Evolutionary conservation across 2,113 vertebrate genomes (phyloP), one percentile per base, ranked within the genome.

Genomic region (Thymallus thymallus): DNA sequence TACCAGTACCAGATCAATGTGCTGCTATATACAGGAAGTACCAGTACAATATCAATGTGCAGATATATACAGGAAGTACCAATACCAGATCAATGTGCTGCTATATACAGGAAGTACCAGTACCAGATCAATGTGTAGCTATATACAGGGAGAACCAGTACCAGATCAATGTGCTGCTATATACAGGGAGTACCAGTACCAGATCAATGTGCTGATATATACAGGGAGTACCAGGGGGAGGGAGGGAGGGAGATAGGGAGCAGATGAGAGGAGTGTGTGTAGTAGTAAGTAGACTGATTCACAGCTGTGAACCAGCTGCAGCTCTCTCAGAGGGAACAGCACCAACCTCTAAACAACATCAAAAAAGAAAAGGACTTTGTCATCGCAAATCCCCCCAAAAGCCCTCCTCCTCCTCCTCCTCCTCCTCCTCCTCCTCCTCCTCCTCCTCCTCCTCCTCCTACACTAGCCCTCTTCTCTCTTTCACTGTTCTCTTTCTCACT

Each of bases 241-340:
- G 67, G 46, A 29, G n/a, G 77, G 22, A 41, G 7, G 35, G 35
- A 41, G 2, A 9, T 7, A 41, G 2, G 3, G 35, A 89, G 84
- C 86, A 87, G 88, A 87, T 84, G 87, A 90, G 26, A 26, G 26
- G 82, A 45, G 75, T 66, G 72, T 62, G 70, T 3, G 75, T 80
- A 68, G 73, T 76, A 64, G 67, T 68, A 73, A 68, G n/a, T 3
- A 86, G 78, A 82, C 79, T 85, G 87, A 87, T 85, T 87, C 92
- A 91, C 95, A 95, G 94, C 94, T 95, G 95, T 92, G 82, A 85
- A 77, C 90, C 95, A 95, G 94, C 94, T 95, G 94, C 79, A 86
- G 10, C n/a, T 10, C 58, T 22, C 75, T 6, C 68, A 24, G 32
- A 64, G 20, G 35, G 51, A 67, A 51, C 13, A 32, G 51, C 48